phyloP scores from a whole-genome alignment of 2,113 vertebrate genomes.

The Mobula hypostoma region DNA sequence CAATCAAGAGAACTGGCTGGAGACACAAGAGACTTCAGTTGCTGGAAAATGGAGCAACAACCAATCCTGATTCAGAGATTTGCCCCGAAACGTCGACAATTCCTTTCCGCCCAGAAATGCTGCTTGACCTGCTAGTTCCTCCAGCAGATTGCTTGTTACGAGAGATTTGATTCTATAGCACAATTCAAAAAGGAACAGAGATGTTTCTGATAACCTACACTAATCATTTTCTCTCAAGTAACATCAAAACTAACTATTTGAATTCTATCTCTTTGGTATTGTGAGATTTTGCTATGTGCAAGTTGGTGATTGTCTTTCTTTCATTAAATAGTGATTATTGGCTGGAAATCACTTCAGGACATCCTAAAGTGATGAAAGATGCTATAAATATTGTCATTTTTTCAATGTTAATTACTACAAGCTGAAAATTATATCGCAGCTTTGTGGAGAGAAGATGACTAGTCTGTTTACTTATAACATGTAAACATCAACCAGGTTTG shows the following conservation, averaged over 20 bases:
- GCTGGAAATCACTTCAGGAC: neutral
- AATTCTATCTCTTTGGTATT: neutral
- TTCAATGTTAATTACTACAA: neutral
- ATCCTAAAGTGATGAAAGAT: neutral
- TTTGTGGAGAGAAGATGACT: neutral
- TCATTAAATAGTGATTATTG: neutral
- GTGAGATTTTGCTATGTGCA: neutral
- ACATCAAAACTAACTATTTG: neutral
- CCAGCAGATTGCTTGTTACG: too few species aligned
- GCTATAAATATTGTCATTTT: neutral
- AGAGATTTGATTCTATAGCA: neutral
- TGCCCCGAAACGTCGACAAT: too few species aligned
- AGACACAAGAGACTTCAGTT: too few species aligned
- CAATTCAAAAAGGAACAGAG: neutral
- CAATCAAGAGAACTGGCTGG: too few species aligned
- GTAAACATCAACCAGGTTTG: too few species aligned
- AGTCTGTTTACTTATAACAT: too few species aligned
- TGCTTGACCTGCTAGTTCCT: too few species aligned
- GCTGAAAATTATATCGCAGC: neutral
- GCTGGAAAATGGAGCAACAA: too few species aligned
- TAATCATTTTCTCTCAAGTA: neutral
- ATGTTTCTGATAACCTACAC: neutral
- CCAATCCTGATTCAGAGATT: too few species aligned
- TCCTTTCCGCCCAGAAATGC: too few species aligned
- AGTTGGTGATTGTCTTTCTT: neutral